phyloP scores from a whole-genome alignment of 2,113 vertebrate species.

The Lycocorax pyrrhopterus region DNA sequence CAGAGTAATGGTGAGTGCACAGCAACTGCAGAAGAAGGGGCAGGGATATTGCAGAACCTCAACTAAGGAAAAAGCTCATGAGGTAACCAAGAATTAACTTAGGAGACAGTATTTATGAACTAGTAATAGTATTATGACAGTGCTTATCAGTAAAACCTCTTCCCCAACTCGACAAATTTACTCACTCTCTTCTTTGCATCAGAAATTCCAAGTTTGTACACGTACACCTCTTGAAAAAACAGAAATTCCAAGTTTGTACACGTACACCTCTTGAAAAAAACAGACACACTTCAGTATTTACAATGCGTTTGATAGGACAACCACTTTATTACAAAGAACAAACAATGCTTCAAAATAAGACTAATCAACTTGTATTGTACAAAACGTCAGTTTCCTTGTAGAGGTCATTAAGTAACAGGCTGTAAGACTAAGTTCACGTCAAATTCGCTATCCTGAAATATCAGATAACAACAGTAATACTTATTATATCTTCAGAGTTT shows the following conservation, averaged over 20 bases:
- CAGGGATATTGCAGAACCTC: neutral
- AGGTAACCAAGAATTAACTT: neutral
- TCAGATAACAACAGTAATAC: slow-evolving; percentile 49
- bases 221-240: neutral
- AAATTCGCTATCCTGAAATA: slow-evolving; percentile 34
- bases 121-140: neutral
- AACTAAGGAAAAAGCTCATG: neutral
- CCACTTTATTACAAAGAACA: slow-evolving; percentile 72
- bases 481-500: slow-evolving; percentile 40
- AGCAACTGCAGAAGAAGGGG: neutral
- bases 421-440: slow-evolving; percentile 56
- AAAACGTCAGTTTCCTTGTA: slow-evolving; percentile 61
- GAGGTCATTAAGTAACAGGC: slow-evolving; percentile 55
- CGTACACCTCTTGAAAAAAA: neutral
- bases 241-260: neutral
- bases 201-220: neutral
- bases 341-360: slow-evolving; percentile 51
- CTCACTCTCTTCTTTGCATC: neutral
- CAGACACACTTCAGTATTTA: neutral
- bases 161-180: neutral
- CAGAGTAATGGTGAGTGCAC: neutral
- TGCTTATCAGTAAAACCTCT: neutral
- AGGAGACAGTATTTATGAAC: neutral
- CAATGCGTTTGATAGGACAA: slow-evolving; percentile 14
- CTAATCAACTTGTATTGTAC: slow-evolving; percentile 42